Percentiles rank a stretch among this genome's conserved stretches.
Evolutionary conservation across 2,797 vertebrate genomes (phyloP).

Genomic region (Myotis planiceps): DNA sequence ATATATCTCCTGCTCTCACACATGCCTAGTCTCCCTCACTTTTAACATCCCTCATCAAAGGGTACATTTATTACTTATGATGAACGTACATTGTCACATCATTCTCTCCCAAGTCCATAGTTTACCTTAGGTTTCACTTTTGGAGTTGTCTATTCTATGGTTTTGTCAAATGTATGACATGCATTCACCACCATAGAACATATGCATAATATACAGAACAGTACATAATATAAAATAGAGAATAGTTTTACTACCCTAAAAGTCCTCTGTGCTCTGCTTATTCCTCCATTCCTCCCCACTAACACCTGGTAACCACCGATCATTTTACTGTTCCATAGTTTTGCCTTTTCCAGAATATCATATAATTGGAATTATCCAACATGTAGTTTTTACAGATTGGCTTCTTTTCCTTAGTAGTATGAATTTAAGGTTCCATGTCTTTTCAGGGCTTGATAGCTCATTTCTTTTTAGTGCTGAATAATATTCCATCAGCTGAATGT

Average conservation of each 20-base stretch:
- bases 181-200: not conserved
- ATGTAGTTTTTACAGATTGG: not conserved
- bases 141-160: not conserved
- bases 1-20: not conserved
- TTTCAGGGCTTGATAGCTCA: not conserved
- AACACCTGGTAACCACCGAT: not conserved
- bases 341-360: not conserved
- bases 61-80: not conserved
- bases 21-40: no score
- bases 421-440: not conserved
- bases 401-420: not conserved
- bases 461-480: not conserved
- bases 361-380: not conserved
- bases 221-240: not conserved
- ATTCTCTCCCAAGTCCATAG: not conserved
- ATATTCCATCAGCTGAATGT: not conserved
- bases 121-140: not conserved
- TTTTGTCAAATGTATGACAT: not conserved
- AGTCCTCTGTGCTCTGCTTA: not conserved
- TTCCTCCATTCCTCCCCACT: not conserved
- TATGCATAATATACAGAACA: not conserved
- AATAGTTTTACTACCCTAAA: not conserved
- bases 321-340: not conserved
- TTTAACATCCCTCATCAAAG: not conserved
- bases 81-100: not conserved